Conservation (phyloP, 2,113 vertebrate genomes). For the Ailuropoda melanoleuca region DNA sequence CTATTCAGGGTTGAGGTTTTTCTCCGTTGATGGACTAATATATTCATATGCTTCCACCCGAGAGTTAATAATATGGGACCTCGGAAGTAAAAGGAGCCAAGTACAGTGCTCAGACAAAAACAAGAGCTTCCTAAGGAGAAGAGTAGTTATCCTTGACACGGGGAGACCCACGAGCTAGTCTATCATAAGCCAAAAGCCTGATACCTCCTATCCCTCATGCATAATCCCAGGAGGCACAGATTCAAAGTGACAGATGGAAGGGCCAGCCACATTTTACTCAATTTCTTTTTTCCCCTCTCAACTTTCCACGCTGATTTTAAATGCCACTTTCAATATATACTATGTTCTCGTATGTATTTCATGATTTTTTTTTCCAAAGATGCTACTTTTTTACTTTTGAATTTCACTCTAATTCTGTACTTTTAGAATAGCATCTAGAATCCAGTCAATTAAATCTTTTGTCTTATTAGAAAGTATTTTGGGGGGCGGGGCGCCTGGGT, state of each 20-base stretch:
- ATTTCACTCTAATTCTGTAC: not conserved
- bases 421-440: not conserved
- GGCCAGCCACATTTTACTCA: slow-evolving; percentile 19
- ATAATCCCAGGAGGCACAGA: slow-evolving; percentile 55
- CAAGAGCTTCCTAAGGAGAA: slow-evolving; percentile 33
- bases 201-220: slow-evolving; percentile 57
- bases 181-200: slow-evolving; percentile 66
- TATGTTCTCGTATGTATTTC: not conserved
- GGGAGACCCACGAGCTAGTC: slow-evolving; percentile 47
- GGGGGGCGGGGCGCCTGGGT: not conserved
- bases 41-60: slow-evolving; percentile 43
- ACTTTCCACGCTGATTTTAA: slow-evolving; percentile 33
- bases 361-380: not conserved
- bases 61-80: slow-evolving; percentile 72
- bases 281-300: not conserved
- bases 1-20: not conserved
- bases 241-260: slow-evolving; percentile 58
- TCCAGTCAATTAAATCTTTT: not conserved
- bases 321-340: not conserved
- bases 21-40: not conserved
- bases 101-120: slow-evolving; percentile 12
- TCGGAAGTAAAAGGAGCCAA: not conserved
- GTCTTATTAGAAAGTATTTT: not conserved
- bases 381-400: not conserved
- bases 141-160: slow-evolving; percentile 30